Base-by-base conservation (phyloP, 2,797 vertebrate species). In the Chelon labrosus region DNA sequence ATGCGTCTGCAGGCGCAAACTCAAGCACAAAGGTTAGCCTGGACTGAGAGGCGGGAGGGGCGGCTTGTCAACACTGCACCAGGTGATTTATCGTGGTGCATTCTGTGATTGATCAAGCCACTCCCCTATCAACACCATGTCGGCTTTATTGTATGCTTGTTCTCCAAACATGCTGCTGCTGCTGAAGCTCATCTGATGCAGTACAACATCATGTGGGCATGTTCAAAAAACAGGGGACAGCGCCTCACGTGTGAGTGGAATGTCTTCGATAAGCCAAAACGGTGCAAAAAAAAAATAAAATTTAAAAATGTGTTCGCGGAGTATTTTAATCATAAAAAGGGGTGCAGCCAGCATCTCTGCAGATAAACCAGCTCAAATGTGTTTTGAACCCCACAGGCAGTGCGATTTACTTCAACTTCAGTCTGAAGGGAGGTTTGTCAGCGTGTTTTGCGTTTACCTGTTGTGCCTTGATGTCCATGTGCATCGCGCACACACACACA, bases 31-130 rank as follows among this genome's bases (percentile, higher is more conserved):
- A n/a, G 16, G n/a, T 57, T 38, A 52, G 39, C 7, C 11, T 20
- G 39, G 20, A 16, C 12, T 60, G 46, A 22, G 9, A 71, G 3
- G 3, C 16, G 17, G 49, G n/a, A 60, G 8, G 9, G 8, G 27
- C 50, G 0, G 0, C 19, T 17, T 53, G 22, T 70, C 65, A 50
- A 9, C 27, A 47, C 20, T 38, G 27, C 52, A 51, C 49, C 20
- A 44, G 31, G 22, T 56, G 25, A 51, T 57, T 73, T 16, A 31
- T 22, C 47, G 42, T n/a, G 10, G 14, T 37, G 10, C 37, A 25
- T 27, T 19, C 5, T 73, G 51, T 46, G 11, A 47, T 37, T 72
- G 35, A 75, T 60, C 55, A 27, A 77, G 54, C 4, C 31, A 38
- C 27, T 47, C 17, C 44, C 38, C 4, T 9, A 46, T 65, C n/a